Percentiles rank a stretch among this genome's conserved stretches.
Conservation (phyloP, 2,888 invertebrate genomes). For the Lomographa bimaculata region DNA sequence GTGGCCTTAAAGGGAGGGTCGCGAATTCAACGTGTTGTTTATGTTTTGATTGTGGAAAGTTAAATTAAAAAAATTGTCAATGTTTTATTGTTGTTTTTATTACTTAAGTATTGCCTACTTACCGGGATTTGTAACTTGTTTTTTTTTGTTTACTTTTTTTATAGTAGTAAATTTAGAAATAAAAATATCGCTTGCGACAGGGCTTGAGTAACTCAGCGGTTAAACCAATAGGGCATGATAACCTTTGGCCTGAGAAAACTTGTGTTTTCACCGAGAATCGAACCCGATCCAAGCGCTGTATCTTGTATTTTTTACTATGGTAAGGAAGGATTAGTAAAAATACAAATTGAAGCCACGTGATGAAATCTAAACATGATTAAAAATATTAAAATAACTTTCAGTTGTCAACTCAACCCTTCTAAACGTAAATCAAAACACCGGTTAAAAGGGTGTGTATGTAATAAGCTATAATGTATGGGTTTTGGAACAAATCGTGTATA, state of each 20-base stretch:
- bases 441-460: slow-evolving; percentile 23
- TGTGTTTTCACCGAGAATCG: too few relatives aligned
- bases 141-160: too few relatives aligned
- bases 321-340: too few relatives aligned
- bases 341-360: slow-evolving; percentile 15
- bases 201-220: too few relatives aligned
- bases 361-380: slow-evolving; percentile 12
- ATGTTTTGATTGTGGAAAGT: slow-evolving; percentile 12
- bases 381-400: slow-evolving; percentile 16
- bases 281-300: too few relatives aligned
- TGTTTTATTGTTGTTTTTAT: slow-evolving; percentile 20
- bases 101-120: slow-evolving; percentile 9
- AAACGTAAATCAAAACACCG: slow-evolving; percentile 28
- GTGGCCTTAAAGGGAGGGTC: slow-evolving; percentile 36
- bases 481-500: slow-evolving; percentile 26
- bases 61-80: slow-evolving; percentile 6
- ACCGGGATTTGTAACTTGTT: too few relatives aligned
- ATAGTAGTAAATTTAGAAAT: too few relatives aligned
- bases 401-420: slow-evolving; percentile 22
- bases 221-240: too few relatives aligned
- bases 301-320: too few relatives aligned
- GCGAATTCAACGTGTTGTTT: slow-evolving; percentile 35
- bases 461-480: slow-evolving; percentile 27
- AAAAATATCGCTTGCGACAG: too few relatives aligned
- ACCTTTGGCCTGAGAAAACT: too few relatives aligned